phyloP scores from a whole-genome alignment of 2,113 vertebrate genomes.

The Coryphaenoides rupestris region DNA sequence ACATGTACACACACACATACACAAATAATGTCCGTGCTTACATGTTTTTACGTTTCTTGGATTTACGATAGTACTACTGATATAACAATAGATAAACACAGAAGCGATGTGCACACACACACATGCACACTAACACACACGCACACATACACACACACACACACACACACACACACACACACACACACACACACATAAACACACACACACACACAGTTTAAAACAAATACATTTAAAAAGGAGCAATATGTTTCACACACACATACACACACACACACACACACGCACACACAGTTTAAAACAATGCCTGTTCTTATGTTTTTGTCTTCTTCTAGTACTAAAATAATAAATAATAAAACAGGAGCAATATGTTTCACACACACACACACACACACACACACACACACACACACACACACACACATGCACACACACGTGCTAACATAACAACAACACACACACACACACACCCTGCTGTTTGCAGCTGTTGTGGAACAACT shows the following conservation, averaged over 20 bases:
- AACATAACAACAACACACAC: not conserved
- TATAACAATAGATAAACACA: constrained; percentile 1
- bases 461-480: constrained; percentile 13
- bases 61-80: not conserved
- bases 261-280: not conserved
- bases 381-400: not conserved
- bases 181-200: not conserved
- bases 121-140: not conserved
- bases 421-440: not conserved
- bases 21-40: constrained; percentile 3
- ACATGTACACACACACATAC: constrained; percentile 1
- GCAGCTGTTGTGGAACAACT: constrained; percentile 30
- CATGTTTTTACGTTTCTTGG: constrained; percentile 17
- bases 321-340: not conserved
- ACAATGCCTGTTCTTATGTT: not conserved
- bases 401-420: constrained; percentile 6
- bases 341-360: not conserved
- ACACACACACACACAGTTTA: too few relatives aligned
- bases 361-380: constrained; percentile 12
- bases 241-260: constrained; percentile 10
- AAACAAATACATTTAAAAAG: not conserved
- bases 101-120: too few relatives aligned
- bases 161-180: constrained; percentile 8
- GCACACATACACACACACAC: constrained; percentile 1
- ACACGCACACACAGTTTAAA: not conserved